Percentiles rank a stretch among this genome's conserved stretches.
These are phyloP conservation scores for Trididemnum miniatum DNA, from an alignment of 23 tunicate species.

Conservation along the genomic window DNA sequence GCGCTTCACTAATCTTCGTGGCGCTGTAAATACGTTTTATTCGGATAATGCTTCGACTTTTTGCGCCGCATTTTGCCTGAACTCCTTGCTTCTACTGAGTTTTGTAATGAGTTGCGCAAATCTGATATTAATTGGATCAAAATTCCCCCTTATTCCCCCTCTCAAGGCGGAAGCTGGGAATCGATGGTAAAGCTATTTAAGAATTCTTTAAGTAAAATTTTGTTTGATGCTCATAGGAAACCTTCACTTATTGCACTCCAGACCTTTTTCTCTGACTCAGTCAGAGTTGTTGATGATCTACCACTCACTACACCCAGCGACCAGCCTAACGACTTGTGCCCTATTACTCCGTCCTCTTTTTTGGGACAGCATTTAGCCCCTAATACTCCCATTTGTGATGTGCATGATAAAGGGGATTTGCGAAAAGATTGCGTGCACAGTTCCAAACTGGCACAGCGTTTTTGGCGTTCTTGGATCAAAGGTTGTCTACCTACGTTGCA, in stretches of 20 bases:
- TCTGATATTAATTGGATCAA: not conserved
- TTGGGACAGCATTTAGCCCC: not conserved
- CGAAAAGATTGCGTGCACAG: not conserved
- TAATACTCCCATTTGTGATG: not conserved
- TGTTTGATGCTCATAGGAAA: not conserved
- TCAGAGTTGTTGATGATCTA: not conserved
- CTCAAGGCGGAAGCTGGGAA: not conserved
- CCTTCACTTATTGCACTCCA: not conserved
- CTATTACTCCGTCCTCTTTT: not conserved
- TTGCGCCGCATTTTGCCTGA: not conserved
- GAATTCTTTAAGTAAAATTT: not conserved
- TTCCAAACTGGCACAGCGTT: not conserved
- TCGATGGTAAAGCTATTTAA: not conserved
- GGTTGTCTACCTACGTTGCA: too few species aligned
- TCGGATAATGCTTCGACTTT: not conserved
- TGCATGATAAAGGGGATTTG: not conserved
- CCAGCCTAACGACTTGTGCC: not conserved
- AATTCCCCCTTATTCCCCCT: slow-evolving; percentile 5
- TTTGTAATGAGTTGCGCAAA: not conserved
- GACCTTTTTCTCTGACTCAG: not conserved
- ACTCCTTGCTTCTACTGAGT: not conserved
- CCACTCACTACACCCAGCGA: not conserved
- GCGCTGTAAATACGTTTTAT: not conserved
- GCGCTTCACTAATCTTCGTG: not conserved
- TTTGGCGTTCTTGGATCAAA: too few species aligned